These are phyloP conservation scores for Archaeoteleia sp. DNA, from an alignment of 2,888 invertebrate species.

Conservation along the genomic window DNA sequence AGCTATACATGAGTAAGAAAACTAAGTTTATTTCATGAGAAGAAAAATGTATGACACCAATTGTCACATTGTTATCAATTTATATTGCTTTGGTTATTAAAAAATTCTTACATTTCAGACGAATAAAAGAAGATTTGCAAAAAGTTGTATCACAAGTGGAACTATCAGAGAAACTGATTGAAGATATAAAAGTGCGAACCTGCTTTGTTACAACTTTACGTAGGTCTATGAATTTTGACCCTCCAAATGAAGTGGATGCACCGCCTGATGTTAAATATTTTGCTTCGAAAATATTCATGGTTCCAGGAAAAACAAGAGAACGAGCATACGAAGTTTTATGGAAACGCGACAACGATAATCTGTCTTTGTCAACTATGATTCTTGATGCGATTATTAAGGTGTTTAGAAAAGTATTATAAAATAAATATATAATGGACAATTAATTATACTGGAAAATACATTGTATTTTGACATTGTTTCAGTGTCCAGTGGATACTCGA, in stretches of 20 bases:
- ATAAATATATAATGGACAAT: too few relatives aligned
- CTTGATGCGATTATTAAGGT: conserved; percentile 85
- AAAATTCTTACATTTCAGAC: conserved; percentile 52
- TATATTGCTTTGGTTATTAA: too few relatives aligned
- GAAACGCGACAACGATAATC: conserved; percentile 87
- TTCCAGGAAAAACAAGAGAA: conserved; percentile 85
- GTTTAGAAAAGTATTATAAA: background rate
- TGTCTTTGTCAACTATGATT: conserved; percentile 89
- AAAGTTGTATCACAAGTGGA: conserved; percentile 58
- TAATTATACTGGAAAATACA: too few relatives aligned
- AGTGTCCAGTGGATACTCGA: conserved; percentile 90
- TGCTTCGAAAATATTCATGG: conserved; percentile 79
- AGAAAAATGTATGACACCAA: too few relatives aligned
- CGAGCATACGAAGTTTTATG: conserved; percentile 90
- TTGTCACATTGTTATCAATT: too few relatives aligned
- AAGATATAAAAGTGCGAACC: conserved; percentile 84
- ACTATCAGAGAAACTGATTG: conserved; percentile 74
- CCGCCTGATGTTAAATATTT: conserved; percentile 82
- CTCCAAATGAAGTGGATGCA: conserved; percentile 75
- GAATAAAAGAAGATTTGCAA: conserved; percentile 60
- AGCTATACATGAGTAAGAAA: conserved; percentile 82
- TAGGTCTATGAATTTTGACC: conserved; percentile 79
- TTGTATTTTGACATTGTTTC: too few relatives aligned
- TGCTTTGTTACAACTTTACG: conserved; percentile 90
- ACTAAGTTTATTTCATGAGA: conserved; percentile 60